Percentiles rank a stretch among this genome's conserved stretches.
phyloP scores from a whole-genome alignment of 2,888 invertebrate genomes.

The Acleris cristana region DNA sequence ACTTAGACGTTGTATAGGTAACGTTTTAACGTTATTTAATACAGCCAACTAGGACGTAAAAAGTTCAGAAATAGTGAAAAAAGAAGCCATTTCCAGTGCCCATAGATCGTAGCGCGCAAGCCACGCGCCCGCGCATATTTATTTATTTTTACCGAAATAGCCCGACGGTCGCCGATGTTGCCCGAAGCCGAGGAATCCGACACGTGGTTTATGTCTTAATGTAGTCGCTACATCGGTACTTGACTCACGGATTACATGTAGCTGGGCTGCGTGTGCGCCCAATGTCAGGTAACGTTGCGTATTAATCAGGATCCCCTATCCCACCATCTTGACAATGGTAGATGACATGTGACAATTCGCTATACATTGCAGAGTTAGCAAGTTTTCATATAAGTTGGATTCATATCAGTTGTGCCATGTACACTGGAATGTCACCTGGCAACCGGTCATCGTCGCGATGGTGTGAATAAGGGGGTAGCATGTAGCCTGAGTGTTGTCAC shows the following conservation, averaged over 20 bases:
- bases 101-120: conserved; percentile 47
- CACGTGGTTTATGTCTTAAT: conserved; percentile 79
- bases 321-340: too few relatives aligned
- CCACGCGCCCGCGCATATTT: conserved; percentile 73
- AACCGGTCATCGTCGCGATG: too few relatives aligned
- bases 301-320: too few relatives aligned
- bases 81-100: conserved; percentile 45
- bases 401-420: too few relatives aligned
- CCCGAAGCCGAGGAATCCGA: conserved; percentile 70
- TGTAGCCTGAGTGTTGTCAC: too few relatives aligned
- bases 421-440: too few relatives aligned
- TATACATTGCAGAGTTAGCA: too few relatives aligned
- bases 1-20: not conserved
- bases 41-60: conserved; percentile 15
- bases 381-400: too few relatives aligned
- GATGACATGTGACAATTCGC: too few relatives aligned
- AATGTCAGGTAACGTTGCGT: too few relatives aligned
- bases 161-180: conserved; percentile 77
- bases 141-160: conserved; percentile 83
- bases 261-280: not conserved
- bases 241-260: conserved; percentile 22
- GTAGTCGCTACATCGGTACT: conserved; percentile 44
- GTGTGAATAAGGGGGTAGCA: too few relatives aligned
- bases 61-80: too few relatives aligned
- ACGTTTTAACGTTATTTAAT: not conserved